phyloP scores from a whole-genome alignment of 2,888 invertebrate species.

The Malacosoma neustria region DNA sequence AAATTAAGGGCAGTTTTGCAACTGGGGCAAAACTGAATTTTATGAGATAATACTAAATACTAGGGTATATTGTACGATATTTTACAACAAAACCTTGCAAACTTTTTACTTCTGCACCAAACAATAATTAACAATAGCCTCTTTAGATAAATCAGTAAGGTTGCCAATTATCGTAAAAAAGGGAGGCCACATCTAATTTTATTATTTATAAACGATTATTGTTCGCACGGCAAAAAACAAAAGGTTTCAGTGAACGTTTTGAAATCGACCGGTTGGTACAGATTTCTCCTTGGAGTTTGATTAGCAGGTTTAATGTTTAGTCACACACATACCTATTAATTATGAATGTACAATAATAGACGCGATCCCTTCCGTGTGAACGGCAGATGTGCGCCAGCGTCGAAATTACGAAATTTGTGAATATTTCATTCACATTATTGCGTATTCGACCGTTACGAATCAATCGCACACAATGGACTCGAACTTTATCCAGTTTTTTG shows the following conservation, averaged over 20 bases:
- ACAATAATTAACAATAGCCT: slow-evolving; percentile 38
- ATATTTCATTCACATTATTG: slow-evolving; percentile 70
- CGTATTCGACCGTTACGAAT: slow-evolving; percentile 72
- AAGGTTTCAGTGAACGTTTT: neutral
- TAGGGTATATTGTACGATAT: slow-evolving; percentile 30
- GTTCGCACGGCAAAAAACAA: neutral
- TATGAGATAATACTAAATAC: slow-evolving; percentile 42
- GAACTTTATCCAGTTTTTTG: slow-evolving; percentile 61
- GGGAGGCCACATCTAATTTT: slow-evolving; percentile 23
- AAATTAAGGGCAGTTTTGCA: slow-evolving; percentile 41
- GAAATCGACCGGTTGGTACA: neutral
- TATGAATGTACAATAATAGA: slow-evolving; percentile 33
- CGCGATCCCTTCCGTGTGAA: slow-evolving; percentile 55
- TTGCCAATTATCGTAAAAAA: slow-evolving; percentile 33
- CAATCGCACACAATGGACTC: slow-evolving; percentile 65
- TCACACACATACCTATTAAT: slow-evolving; percentile 20
- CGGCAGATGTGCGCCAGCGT: slow-evolving; percentile 64
- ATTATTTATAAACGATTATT: slow-evolving; percentile 2
- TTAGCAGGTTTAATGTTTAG: slow-evolving; percentile 13
- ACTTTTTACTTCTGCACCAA: slow-evolving; percentile 45
- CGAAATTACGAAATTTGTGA: slow-evolving; percentile 68
- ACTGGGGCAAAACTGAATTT: slow-evolving; percentile 54
- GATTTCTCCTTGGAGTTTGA: neutral
- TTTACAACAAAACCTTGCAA: slow-evolving; percentile 48
- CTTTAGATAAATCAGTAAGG: slow-evolving; percentile 34